Conservation (phyloP, 2,888 invertebrate genomes). For the Synanthedon formicaeformis region DNA sequence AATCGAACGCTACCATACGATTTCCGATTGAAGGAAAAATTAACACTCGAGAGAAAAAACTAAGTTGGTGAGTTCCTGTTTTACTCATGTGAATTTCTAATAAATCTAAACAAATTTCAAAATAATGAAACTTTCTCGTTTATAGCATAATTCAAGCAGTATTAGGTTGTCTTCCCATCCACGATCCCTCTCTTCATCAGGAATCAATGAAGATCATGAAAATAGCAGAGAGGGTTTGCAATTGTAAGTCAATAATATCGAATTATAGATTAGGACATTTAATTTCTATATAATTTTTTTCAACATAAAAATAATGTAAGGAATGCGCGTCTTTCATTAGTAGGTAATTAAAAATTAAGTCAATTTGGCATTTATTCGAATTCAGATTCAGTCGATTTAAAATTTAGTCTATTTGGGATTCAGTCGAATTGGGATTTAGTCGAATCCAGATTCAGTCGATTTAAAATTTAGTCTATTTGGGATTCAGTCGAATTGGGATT, state of each 20-base stretch:
- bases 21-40: constrained; percentile 80
- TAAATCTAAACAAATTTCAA: not conserved
- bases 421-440: no score
- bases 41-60: constrained; percentile 78
- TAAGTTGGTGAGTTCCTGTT: constrained; percentile 73
- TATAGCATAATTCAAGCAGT: constrained; percentile 80
- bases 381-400: no score
- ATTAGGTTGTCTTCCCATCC: constrained; percentile 76
- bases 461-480: no score
- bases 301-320: no score
- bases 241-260: constrained; percentile 70
- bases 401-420: no score
- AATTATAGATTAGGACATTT: not conserved
- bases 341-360: no score
- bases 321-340: no score
- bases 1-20: constrained; percentile 66
- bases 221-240: constrained; percentile 75
- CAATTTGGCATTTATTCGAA: no score
- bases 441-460: no score
- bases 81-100: not conserved
- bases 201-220: constrained; percentile 78
- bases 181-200: constrained; percentile 76
- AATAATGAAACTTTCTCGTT: constrained; percentile 1
- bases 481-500: no score
- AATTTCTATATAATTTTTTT: no score